Base-by-base conservation (phyloP, 2,797 vertebrate genomes). In the Arrhamphus sclerolepis region DNA sequence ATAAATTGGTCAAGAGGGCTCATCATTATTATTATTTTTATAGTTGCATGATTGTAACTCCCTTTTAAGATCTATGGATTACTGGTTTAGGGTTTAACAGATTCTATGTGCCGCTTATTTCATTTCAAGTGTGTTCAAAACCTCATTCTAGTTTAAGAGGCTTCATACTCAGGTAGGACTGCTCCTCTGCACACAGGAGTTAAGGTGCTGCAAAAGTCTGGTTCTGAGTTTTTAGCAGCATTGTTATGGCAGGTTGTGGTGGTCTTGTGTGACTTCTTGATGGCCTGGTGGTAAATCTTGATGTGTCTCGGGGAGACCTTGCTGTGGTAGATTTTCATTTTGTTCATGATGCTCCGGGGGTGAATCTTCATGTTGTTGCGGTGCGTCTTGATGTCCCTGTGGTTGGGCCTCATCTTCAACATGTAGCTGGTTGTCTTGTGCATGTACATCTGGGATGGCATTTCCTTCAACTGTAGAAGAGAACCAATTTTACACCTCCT, bases 381-480 rank as follows among this genome's bases (percentile, higher is more conserved):
- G 74, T 31, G 5, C 55, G 17, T 61, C 42, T 0, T 89, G 71
- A 51, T 89, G 78, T 16, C 39, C 88, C 52, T 78, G 83, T 13
- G 38, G 56, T 21, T 76, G 72, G 3, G 60, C 75, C 10, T 77
- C n/a, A n/a, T n/a, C 81, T 54, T 84, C 83, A 11, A 14, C 46
- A 38, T 77, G 75, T 19, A 76, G 20, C 54, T 80, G 78, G 50
- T 80, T 48, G 34, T 88, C 62, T 1, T 58, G 18, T 20, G 6
- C 84, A 5, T 80, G 72, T 0, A 59, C 14, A 41, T 88, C 87
- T 63, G 84, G 83, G 19, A 90, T 7, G 1, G 60, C 71, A 8
- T 89, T 89, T 51, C 84, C 89, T 77, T 89, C 87, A 19, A 88
- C 88, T 92, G 81, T 41, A 67, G 80, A 34, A 73, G 26, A 63